Evolutionary conservation across 2,888 invertebrate species (phyloP).

Genomic region (Drosophila anomelani): DNA sequence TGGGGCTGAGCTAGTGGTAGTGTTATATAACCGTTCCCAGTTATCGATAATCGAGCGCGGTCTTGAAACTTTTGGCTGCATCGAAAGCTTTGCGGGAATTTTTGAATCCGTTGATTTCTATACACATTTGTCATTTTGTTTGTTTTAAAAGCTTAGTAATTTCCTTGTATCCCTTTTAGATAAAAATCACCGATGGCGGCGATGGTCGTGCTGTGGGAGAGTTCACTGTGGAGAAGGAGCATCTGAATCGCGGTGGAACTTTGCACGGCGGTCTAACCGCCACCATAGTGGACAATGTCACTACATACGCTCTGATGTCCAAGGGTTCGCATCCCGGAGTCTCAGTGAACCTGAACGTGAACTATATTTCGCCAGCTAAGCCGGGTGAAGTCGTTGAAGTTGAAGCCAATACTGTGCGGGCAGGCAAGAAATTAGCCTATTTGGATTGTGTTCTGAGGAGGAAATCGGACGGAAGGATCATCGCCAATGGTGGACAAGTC

Average conservation of each 20-base stretch:
- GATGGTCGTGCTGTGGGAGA: constrained; percentile 91
- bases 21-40: constrained; percentile 18
- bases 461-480: constrained; percentile 89
- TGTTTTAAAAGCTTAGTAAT: not conserved
- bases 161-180: constrained; percentile 61
- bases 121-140: not conserved
- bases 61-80: constrained; percentile 35
- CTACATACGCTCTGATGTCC: constrained; percentile 91
- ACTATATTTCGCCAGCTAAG: constrained; percentile 91
- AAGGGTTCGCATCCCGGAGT: constrained; percentile 89
- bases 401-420: constrained; percentile 90
- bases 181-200: constrained; percentile 86
- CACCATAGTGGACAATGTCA: constrained; percentile 89
- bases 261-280: constrained; percentile 95
- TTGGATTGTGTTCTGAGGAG: constrained; percentile 91
- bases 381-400: constrained; percentile 92
- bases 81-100: too few species aligned
- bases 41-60: constrained; percentile 50
- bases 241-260: constrained; percentile 90
- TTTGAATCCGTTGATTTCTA: not conserved
- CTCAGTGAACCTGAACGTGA: constrained; percentile 93
- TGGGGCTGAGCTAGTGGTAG: constrained; percentile 13
- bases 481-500: constrained; percentile 94
- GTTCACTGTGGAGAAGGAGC: constrained; percentile 90
- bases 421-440: constrained; percentile 93